phyloP scores from a whole-genome alignment of 2,113 vertebrate genomes.

The Acrocephalus kingi region DNA sequence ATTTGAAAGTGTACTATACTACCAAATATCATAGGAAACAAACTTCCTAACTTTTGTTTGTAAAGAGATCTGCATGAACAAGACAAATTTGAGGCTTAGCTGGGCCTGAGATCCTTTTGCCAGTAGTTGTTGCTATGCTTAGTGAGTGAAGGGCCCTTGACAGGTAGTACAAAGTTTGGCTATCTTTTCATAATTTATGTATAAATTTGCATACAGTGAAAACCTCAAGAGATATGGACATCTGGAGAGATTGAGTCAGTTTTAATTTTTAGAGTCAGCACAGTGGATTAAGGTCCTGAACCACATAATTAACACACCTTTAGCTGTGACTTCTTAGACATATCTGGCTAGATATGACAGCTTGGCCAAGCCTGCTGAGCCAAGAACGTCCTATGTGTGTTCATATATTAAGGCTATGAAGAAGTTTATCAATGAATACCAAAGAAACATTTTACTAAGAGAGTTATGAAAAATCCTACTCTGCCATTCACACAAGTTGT shows the following conservation, averaged over 20 bases:
- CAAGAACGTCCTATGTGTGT: not conserved
- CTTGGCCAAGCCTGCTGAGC: not conserved
- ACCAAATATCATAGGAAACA: not conserved
- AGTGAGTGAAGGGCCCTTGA: not conserved
- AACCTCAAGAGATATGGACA: not conserved
- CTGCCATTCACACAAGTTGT: not conserved
- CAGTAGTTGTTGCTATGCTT: fast-evolving
- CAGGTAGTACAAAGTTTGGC: not conserved
- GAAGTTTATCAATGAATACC: not conserved
- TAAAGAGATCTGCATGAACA: not conserved
- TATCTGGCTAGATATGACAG: not conserved
- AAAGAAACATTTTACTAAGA: not conserved
- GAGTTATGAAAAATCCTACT: not conserved
- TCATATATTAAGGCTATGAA: not conserved
- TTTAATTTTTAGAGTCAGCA: not conserved
- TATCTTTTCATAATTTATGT: not conserved
- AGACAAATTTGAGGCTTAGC: not conserved
- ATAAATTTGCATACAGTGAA: not conserved
- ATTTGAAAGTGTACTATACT: not conserved
- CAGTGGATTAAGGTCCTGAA: not conserved
- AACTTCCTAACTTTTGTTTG: not conserved
- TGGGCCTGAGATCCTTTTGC: not conserved
- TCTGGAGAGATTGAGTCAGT: not conserved
- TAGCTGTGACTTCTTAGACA: not conserved
- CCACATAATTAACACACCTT: not conserved